These are phyloP conservation scores for Phoeniculus purpureus DNA, from an alignment of 2,797 vertebrate genomes.

Conservation along the genomic window DNA sequence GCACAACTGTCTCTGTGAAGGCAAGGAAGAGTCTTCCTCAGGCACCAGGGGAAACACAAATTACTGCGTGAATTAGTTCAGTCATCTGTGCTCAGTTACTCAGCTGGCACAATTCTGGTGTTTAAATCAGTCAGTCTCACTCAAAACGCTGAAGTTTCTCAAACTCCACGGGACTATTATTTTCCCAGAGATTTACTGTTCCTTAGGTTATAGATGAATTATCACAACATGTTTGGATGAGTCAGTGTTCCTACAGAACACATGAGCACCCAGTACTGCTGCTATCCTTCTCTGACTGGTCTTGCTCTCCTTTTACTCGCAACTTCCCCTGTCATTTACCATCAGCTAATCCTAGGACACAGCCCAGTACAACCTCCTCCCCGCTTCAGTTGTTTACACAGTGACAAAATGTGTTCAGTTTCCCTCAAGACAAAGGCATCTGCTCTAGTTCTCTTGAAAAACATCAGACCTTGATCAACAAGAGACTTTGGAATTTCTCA, in stretches of 20 bases:
- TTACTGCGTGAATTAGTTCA: not conserved
- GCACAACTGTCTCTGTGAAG: not conserved
- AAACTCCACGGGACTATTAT: not conserved
- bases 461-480: not conserved
- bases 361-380: not conserved
- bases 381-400: not conserved
- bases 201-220: not conserved
- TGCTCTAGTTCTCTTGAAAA: not conserved
- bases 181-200: not conserved
- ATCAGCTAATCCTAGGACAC: not conserved
- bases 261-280: not conserved
- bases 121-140: not conserved
- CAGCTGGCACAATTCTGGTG: not conserved
- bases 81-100: not conserved
- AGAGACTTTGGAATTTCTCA: not conserved
- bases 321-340: not conserved
- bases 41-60: not conserved
- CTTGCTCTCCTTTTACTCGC: not conserved
- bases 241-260: not conserved
- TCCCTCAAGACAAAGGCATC: not conserved
- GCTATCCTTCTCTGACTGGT: not conserved
- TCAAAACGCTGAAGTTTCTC: not conserved
- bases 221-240: not conserved
- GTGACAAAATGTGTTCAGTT: not conserved
- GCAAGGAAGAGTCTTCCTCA: not conserved